Base-by-base conservation (phyloP, 2,888 invertebrate genomes). In the Bellardia pandia region DNA sequence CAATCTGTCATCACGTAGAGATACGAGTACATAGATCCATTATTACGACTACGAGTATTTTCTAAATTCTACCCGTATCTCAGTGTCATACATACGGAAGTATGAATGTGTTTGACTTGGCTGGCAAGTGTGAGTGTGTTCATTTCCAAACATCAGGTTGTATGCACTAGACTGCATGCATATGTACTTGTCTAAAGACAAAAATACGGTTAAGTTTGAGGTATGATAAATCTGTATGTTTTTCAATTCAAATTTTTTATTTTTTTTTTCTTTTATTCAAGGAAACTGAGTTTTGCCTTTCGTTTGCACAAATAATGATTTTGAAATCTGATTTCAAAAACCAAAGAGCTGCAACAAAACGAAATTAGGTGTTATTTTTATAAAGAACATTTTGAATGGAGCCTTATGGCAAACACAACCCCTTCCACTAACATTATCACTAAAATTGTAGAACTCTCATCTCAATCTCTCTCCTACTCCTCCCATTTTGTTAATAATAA, bases 1-100 rank as follows among this genome's bases (percentile, higher is more conserved):
- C 81, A 81, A 81, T 87, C 89, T 89, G 90, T 88, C 89, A 89
- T 89, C 89, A 87, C 89, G 89, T 89, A 87, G 86, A 78, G 86
- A 82, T 86, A 80, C 80, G 62, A 75, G 37, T 16, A 74, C 64
- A 56, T 48, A 86, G 76, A 81, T 86, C 81, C 66, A 79, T 60
- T 79, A 79, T 85, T 85, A 74, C 60, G 37, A 75, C 75, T 79
- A 69, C 69, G 53, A 79, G 68, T 72, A 42, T 79, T 79, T 79
- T 62, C 74, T 62, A 69, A 79, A 62, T 74, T 72, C 37, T 45
- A 14, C 23, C 66, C 14, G 45, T 74, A 81, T 58, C 58, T 74
- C 37, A 58, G 56, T 66, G 64, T 64, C 42, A 48, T 42, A 16
- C 77, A 64, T 56, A 56, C 13, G 64, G 13, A 64, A 16, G 40